Evolutionary conservation across 1,140 invertebrate species (phyloP), one percentile per base, ranked within the genome.

Genomic region (Drosophila arawakana): DNA sequence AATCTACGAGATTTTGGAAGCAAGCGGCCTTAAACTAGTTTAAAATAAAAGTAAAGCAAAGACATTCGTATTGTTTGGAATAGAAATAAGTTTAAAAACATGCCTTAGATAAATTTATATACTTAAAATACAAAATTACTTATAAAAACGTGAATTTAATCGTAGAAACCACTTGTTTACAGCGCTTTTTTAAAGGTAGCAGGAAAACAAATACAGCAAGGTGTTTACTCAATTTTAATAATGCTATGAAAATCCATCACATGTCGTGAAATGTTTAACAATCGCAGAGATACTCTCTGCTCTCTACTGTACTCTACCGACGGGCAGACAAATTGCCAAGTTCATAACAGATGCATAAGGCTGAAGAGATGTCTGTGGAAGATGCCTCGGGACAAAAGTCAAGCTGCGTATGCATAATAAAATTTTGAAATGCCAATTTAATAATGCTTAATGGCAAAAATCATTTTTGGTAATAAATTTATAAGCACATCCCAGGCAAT

Each of bases 391-490:
- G 72, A 63, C 74, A 74, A 73, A 57, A 76, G 69, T 76, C 69
- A 76, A 72, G 58, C 67, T 74, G 66, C 66, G 72, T 70, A 57
- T 74, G 77, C 57, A 41, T 65, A 75, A 80, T 78, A 80, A 68
- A 82, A 79, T 79, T 71, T 81, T 55, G 37, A 73, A 83, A 90
- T 90, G 80, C 69, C 82, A 86, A 83, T 90, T 90, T 90, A 90
- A 90, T 90, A 90, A 78, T 58, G 80, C 69, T 78, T 86, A 90
- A 91, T 90, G 78, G 86, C 80, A 78, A 83, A 77, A 90, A 90
- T 90, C 86, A 80, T 88, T 90, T 90, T 83, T 50, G 81, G 80
- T 82, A 80, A 88, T 88, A 88, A 86, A 86, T 86, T 82, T 76
- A 71, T 88, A 82, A 88, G 74, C 77, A 72, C 76, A 84, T 77